These are phyloP conservation scores for Chelonus formosanus DNA, from an alignment of 2,888 invertebrate genomes.

Conservation along the genomic window DNA sequence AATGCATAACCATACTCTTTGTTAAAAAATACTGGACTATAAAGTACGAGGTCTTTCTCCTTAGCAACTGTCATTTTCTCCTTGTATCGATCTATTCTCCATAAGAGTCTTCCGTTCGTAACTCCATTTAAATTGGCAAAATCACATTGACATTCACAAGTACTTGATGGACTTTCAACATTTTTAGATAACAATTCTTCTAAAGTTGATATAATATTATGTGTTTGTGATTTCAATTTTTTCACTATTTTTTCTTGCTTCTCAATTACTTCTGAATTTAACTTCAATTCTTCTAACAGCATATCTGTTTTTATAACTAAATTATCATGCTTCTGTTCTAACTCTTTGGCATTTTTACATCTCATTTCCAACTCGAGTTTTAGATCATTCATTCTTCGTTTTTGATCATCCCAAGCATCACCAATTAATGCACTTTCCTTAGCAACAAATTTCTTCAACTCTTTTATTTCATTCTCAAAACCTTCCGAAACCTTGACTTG, in stretches of 20 bases:
- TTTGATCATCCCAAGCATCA: constrained; percentile 63
- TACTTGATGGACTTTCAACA: background rate
- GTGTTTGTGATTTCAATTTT: constrained; percentile 47
- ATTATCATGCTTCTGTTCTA: constrained; percentile 65
- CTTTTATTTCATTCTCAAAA: constrained; percentile 50
- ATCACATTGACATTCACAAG: constrained; percentile 5
- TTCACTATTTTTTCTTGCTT: constrained; percentile 37
- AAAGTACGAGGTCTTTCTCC: constrained; percentile 71
- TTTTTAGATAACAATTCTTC: constrained; percentile 46
- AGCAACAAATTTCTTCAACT: constrained; percentile 58
- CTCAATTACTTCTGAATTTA: constrained; percentile 34
- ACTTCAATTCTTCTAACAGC: constrained; percentile 60
- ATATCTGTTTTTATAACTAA: constrained; percentile 68
- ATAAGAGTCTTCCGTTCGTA: constrained; percentile 71
- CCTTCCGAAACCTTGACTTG: constrained; percentile 34
- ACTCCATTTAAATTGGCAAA: constrained; percentile 13
- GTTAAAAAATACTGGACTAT: constrained; percentile 76
- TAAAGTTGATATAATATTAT: constrained; percentile 48
- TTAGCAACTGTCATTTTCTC: constrained; percentile 75
- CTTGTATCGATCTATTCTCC: constrained; percentile 75
- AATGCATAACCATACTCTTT: constrained; percentile 79
- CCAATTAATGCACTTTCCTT: constrained; percentile 61
- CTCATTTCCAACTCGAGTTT: constrained; percentile 69
- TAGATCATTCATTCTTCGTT: constrained; percentile 63
- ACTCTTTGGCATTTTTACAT: constrained; percentile 63